A percentile compares a stretch with the other conserved stretches of the same genome.
Conservation (phyloP, 2,113 vertebrate species). For the Cochlearius cochlearius region DNA sequence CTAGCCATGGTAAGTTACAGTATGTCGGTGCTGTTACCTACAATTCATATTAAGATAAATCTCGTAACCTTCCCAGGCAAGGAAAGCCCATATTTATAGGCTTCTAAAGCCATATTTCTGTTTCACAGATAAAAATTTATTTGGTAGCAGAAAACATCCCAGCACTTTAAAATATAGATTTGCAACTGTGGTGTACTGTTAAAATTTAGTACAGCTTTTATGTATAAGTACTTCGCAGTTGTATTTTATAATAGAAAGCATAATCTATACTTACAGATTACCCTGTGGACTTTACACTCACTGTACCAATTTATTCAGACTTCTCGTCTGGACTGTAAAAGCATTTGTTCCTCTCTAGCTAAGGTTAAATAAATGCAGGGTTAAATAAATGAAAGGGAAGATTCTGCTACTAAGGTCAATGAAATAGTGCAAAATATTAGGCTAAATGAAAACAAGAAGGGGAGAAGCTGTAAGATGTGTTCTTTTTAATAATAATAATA, state of each 20-base stretch:
- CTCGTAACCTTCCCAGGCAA: background rate
- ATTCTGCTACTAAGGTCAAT: background rate
- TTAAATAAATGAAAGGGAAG: slow-evolving; percentile 16
- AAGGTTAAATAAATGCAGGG: slow-evolving; percentile 42
- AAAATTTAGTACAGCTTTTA: slow-evolving; percentile 68
- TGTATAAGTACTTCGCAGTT: slow-evolving; percentile 20
- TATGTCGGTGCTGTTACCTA: slow-evolving; percentile 1
- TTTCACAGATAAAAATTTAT: slow-evolving; percentile 52
- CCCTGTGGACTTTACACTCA: slow-evolving; percentile 17
- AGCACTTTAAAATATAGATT: slow-evolving; percentile 53
- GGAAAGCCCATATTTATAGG: slow-evolving; percentile 14
- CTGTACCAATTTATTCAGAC: slow-evolving; percentile 27
- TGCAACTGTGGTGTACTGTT: background rate
- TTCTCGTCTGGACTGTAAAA: slow-evolving; percentile 25
- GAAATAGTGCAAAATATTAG: background rate
- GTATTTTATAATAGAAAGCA: slow-evolving; percentile 61
- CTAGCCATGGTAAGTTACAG: slow-evolving; percentile 30
- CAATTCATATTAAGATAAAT: slow-evolving; percentile 34
- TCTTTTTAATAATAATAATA: background rate
- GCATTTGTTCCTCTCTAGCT: slow-evolving; percentile 17
- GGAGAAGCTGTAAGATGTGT: background rate
- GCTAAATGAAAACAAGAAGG: background rate
- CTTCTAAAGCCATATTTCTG: slow-evolving; percentile 30
- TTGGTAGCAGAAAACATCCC: background rate
- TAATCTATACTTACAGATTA: slow-evolving; percentile 49